Base-by-base conservation (phyloP, 2,797 vertebrate genomes). In the Distichodus sexfasciatus region DNA sequence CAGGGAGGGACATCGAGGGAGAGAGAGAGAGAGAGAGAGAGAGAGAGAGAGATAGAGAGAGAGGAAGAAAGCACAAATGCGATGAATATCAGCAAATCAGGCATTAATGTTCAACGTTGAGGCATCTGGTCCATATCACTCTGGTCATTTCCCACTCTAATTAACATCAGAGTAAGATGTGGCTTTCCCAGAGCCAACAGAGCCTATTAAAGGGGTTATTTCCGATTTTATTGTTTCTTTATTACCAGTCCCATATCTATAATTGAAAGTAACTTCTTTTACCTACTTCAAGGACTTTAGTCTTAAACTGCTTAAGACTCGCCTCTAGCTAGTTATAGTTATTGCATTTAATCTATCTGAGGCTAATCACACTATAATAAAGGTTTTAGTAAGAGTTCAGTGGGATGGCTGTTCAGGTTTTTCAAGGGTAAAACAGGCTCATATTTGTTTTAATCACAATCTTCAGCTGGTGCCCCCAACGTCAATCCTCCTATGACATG, bases 181-280 rank as follows among this genome's bases (percentile, higher is more conserved):
- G 11, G 38, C 2, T 38, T 28, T 31, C 17, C 8, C 9, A 23
- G 26, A 31, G 21, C 17, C 21, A 41, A 38, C 29, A 10, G 38
- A 19, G 14, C 4, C 12, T 4, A 31, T 24, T 60, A 31, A 26
- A 33, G 21, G 9, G 40, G 26, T 46, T 21, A 11, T 44, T 41
- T 54, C 64, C 9, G 31, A 44, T 38, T 57, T 44, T 53, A 66
- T 51, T 66, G 23, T 43, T 41, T 66, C n/a, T 47, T 58, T 59
- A 72, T 44, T 35, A 57, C 23, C 19, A 36, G 41, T 54, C 24
- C 33, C 29, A 59, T 62, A 63, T 63, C 48, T 36, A 63, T 72
- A 72, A 57, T 72, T 65, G 60, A 55, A 53, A 44, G 12, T 44
- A 53, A 26, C 2, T 40, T 29, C 50, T 59, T 60, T 29, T 53